Conservation (phyloP, 2,888 invertebrate species). For the Eutolmus rufibarbis region DNA sequence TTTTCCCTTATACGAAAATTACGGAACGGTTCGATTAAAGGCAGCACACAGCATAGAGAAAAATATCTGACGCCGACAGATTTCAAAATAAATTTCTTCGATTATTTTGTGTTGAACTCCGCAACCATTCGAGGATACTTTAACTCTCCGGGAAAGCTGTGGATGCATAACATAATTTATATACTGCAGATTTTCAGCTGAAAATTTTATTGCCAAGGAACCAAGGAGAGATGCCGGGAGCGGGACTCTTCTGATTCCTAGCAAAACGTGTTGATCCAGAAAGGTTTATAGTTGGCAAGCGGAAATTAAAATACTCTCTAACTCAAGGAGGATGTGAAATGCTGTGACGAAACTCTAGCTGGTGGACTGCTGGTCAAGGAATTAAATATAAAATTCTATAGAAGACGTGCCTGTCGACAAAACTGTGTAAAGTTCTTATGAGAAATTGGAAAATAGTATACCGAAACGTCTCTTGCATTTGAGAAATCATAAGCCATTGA, state of each 20-base stretch:
- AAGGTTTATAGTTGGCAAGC: slow-evolving; percentile 44
- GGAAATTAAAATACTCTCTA: slow-evolving; percentile 47
- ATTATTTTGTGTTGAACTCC: slow-evolving; percentile 28
- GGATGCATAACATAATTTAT: slow-evolving; percentile 31
- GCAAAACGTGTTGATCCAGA: slow-evolving; percentile 35
- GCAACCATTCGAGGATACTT: slow-evolving; percentile 23
- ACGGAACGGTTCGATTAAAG: background rate
- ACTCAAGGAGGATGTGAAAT: slow-evolving; percentile 24
- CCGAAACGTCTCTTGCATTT: background rate
- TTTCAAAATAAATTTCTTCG: slow-evolving; percentile 25
- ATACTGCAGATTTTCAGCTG: background rate
- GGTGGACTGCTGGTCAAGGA: background rate
- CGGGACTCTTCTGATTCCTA: background rate
- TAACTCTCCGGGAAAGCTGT: background rate
- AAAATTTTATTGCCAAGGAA: slow-evolving; percentile 16
- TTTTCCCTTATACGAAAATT: background rate
- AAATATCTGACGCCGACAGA: slow-evolving; percentile 15
- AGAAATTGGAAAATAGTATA: background rate
- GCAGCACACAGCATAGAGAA: background rate
- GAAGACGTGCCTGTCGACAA: background rate
- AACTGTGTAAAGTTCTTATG: background rate
- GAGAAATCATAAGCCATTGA: background rate
- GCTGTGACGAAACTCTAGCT: background rate
- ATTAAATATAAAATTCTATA: background rate
- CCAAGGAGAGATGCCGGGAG: background rate